Conservation (phyloP, 1,140 invertebrate species). For the Hypothenemus hampei region DNA sequence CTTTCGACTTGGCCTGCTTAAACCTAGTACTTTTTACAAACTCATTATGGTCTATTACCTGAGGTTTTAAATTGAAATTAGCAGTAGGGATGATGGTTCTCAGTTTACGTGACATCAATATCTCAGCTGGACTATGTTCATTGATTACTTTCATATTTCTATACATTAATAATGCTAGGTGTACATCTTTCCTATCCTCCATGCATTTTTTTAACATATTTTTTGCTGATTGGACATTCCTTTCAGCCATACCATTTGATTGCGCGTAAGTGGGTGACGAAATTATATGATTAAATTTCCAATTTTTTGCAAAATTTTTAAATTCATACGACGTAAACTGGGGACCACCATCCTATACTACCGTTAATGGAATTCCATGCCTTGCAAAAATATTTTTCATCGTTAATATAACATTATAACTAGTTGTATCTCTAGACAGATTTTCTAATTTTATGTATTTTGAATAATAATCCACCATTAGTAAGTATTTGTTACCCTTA, state of each 20-base stretch:
- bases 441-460: constrained; percentile 37
- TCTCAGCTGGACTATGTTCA: constrained; percentile 5
- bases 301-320: constrained; percentile 42
- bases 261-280: constrained; percentile 42
- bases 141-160: constrained; percentile 3
- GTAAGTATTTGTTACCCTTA: constrained; percentile 36
- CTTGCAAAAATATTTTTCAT: constrained; percentile 36
- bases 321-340: constrained; percentile 45
- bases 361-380: constrained; percentile 40
- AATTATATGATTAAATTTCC: constrained; percentile 43
- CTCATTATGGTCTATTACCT: no score
- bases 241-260: constrained; percentile 44
- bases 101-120: constrained; percentile 8
- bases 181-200: constrained; percentile 24
- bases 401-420: constrained; percentile 21
- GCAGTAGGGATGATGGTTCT: constrained; percentile 4
- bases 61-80: background rate
- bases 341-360: constrained; percentile 44
- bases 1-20: no score
- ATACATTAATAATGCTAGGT: constrained; percentile 7
- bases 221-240: constrained; percentile 43
- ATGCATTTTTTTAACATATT: constrained; percentile 36
- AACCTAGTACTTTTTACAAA: no score
- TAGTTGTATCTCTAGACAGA: background rate
- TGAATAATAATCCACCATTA: constrained; percentile 43